phyloP scores from a whole-genome alignment of 2,888 invertebrate genomes.

The Meganola albula region DNA sequence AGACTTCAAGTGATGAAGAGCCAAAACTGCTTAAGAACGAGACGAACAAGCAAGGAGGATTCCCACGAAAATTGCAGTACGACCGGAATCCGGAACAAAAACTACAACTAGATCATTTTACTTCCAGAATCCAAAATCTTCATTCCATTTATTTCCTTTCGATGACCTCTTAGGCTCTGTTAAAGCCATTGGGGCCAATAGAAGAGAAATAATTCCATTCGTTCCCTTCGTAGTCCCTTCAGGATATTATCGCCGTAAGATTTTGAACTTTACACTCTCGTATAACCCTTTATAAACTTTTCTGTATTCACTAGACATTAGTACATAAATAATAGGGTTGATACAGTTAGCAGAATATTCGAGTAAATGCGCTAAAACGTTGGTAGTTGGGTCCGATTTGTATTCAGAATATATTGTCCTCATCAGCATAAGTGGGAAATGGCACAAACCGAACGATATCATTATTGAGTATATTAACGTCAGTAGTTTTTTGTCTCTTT shows the following conservation, averaged over 20 bases:
- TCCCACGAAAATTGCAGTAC: too few species aligned
- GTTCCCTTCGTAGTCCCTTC: too few species aligned
- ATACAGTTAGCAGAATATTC: slow-evolving; percentile 91
- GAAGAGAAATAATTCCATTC: neutral
- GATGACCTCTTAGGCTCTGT: too few species aligned
- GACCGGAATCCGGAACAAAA: too few species aligned
- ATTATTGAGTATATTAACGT: slow-evolving; percentile 96
- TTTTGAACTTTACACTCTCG: slow-evolving; percentile 51
- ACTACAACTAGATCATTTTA: too few species aligned
- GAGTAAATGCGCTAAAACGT: slow-evolving; percentile 87
- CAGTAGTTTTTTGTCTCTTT: slow-evolving; percentile 84
- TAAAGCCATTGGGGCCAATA: too few species aligned
- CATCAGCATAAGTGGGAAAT: slow-evolving; percentile 91
- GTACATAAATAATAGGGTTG: slow-evolving; percentile 94
- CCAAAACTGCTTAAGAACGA: too few species aligned
- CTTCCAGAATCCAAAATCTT: too few species aligned
- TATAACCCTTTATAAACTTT: slow-evolving; percentile 89
- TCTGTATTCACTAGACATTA: slow-evolving; percentile 94
- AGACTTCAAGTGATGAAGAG: too few species aligned
- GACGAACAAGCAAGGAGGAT: too few species aligned
- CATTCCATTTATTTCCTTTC: too few species aligned
- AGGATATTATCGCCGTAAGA: slow-evolving; percentile 24
- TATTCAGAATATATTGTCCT: slow-evolving; percentile 83
- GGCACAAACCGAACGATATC: slow-evolving; percentile 90
- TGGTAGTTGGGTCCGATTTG: slow-evolving; percentile 79